Evolutionary conservation across 2,113 vertebrate genomes (phyloP).

Genomic region (Gallinago paraguaiae): DNA sequence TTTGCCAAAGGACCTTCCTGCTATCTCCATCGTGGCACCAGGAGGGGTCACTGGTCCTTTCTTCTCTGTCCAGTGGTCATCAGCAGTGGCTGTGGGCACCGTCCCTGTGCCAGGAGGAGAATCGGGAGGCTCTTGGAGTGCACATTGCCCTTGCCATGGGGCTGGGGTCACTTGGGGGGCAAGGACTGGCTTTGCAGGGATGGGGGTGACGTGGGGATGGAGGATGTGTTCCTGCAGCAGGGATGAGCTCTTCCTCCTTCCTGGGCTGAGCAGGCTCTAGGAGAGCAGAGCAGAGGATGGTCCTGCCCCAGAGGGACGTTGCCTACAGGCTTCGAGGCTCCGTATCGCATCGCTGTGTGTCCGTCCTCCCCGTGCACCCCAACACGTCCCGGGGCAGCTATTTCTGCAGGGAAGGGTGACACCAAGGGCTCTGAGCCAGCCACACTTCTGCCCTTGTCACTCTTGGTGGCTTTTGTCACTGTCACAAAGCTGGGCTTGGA

Average conservation of each 20-base stretch:
- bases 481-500: neutral
- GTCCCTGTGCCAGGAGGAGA: neutral
- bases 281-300: neutral
- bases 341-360: accelerated
- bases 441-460: neutral
- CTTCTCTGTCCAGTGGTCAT: neutral
- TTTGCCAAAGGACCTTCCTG: neutral
- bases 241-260: neutral
- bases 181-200: neutral
- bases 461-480: neutral
- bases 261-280: neutral
- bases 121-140: neutral
- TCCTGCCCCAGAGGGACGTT: neutral
- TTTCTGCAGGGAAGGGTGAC: neutral
- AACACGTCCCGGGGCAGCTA: neutral
- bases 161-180: neutral
- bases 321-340: neutral
- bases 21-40: neutral
- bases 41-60: neutral
- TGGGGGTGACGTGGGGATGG: neutral
- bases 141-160: too few species aligned
- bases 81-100: neutral
- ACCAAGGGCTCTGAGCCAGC: neutral
- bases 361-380: neutral
- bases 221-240: neutral